Conservation (phyloP, 2,113 vertebrate species). For the Protobothrops mucrosquamatus region DNA sequence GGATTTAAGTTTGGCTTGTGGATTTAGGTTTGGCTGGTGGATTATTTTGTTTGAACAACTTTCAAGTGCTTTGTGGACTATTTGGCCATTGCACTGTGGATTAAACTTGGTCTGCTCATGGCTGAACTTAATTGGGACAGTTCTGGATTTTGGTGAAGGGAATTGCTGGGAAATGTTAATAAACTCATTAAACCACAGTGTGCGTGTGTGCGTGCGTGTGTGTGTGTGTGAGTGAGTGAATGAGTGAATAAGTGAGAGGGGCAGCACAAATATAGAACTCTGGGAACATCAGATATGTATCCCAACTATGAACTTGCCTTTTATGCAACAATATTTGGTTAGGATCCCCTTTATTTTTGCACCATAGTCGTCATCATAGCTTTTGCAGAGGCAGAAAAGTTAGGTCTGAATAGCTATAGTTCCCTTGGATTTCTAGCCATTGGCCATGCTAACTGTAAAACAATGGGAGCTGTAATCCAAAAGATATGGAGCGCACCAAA, state of each 20-base stretch:
- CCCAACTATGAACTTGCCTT: slow-evolving; percentile 16
- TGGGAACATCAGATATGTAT: slow-evolving; percentile 34
- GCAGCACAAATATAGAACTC: not conserved
- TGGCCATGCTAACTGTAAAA: not conserved
- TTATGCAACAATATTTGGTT: slow-evolving; percentile 18
- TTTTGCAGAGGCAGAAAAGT: not conserved
- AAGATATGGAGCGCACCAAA: not conserved
- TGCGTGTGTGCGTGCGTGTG: too few species aligned
- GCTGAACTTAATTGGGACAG: too few species aligned
- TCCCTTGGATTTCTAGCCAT: not conserved
- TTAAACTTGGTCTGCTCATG: too few species aligned
- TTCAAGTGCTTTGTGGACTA: too few species aligned
- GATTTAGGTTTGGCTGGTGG: too few species aligned
- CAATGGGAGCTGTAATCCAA: not conserved
- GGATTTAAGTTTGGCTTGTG: too few species aligned
- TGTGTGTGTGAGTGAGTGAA: not conserved
- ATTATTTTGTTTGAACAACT: too few species aligned
- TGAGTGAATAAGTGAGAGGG: too few species aligned
- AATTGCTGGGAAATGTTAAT: too few species aligned
- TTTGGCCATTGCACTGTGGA: too few species aligned
- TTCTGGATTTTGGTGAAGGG: too few species aligned
- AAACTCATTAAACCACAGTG: too few species aligned
- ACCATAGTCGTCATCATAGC: not conserved
- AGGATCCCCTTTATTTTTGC: not conserved
- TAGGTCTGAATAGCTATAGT: not conserved